These are phyloP conservation scores for Empidonax traillii DNA, from an alignment of 2,113 vertebrate species.

Conservation along the genomic window DNA sequence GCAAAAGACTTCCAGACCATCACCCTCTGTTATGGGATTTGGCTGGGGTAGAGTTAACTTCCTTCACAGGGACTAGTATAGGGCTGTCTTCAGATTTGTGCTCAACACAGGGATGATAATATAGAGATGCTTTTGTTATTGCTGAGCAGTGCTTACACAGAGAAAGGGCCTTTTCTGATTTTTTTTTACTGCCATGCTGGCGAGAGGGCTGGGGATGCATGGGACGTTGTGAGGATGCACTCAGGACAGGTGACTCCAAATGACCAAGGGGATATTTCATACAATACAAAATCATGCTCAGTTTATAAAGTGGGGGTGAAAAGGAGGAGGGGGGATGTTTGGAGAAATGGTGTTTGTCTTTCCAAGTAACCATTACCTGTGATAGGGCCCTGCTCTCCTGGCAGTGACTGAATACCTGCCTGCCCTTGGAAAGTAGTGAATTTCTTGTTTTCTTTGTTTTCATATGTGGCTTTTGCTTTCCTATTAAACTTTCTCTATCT, in stretches of 20 bases:
- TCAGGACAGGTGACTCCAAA: background rate
- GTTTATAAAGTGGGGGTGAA: background rate
- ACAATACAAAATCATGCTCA: background rate
- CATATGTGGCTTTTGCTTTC: background rate
- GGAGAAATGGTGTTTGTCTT: background rate
- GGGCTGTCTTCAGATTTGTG: background rate
- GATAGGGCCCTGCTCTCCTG: background rate
- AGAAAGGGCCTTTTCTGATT: background rate
- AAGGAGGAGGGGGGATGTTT: background rate
- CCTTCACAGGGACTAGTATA: background rate
- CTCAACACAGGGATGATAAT: background rate
- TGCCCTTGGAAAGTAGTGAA: background rate
- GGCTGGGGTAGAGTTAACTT: background rate
- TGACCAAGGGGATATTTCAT: background rate
- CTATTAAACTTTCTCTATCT: background rate
- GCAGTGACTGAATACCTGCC: background rate
- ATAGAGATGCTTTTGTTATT: background rate
- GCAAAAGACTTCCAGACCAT: background rate
- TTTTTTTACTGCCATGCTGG: background rate
- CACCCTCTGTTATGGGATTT: background rate
- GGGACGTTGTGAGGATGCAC: background rate
- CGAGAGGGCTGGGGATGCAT: background rate
- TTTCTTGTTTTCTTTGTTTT: background rate
- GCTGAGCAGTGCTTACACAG: background rate
- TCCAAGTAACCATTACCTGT: background rate